Conservation (phyloP, 1,140 invertebrate genomes). For the Pteromalus puparum region DNA sequence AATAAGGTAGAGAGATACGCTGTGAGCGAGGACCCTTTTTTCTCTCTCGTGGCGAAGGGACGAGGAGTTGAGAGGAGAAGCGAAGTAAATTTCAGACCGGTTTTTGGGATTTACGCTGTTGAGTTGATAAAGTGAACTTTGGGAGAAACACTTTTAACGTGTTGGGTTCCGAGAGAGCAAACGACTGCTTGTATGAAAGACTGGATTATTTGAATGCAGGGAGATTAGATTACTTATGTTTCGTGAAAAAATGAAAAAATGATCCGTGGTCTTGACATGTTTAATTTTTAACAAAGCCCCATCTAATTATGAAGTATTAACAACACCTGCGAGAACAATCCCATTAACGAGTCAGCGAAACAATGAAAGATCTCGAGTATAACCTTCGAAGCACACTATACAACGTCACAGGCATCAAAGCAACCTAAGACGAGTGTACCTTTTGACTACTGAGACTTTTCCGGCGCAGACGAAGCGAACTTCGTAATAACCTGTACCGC, state of each 20-base stretch:
- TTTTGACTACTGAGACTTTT: conserved; percentile 48
- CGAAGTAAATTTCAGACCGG: not conserved
- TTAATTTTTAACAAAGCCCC: not conserved
- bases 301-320: not conserved
- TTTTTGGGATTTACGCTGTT: too few species aligned
- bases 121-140: too few species aligned
- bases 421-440: conserved; percentile 48
- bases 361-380: not conserved
- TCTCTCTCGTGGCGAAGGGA: not conserved
- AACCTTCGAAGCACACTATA: not conserved
- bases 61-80: conserved; percentile 18
- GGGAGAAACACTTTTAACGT: too few species aligned
- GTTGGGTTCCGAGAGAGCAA: too few species aligned
- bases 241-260: not conserved
- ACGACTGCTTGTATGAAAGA: too few species aligned
- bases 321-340: not conserved
- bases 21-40: not conserved
- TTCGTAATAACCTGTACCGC: conserved; percentile 28
- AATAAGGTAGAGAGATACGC: not conserved
- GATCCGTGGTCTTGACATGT: not conserved
- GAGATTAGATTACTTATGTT: too few species aligned
- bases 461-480: conserved; percentile 13
- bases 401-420: not conserved
- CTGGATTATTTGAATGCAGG: too few species aligned
- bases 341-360: not conserved